Base-by-base conservation (phyloP, 1,140 invertebrate species). In the Scaptomyza graminum region DNA sequence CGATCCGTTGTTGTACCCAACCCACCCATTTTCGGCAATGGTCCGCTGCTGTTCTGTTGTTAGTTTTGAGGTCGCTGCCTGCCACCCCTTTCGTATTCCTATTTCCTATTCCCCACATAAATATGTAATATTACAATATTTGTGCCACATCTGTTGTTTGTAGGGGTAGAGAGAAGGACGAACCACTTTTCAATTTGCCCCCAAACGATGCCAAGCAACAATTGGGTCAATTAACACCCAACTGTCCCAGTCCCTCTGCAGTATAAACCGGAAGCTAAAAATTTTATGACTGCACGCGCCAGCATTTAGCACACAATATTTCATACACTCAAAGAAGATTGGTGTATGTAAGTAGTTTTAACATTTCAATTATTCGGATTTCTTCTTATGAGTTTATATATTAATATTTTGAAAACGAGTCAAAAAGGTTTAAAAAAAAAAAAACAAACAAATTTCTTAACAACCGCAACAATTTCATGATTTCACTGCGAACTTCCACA, bases 171-270 rank as follows among this genome's bases (percentile, higher is more conserved):
- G 4, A 34, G 31, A 34, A 34, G 31, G 31, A 9, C 31, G 31
- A 34, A 12, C 18, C 31, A 44, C 50, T 69, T 61, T 51, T 51
- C 28, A 25, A 61, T 67, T 31, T 28, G 25, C 15, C 9, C 56
- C 25, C 49, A 12, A 16, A 9, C 18, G 12, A 11, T 43, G 9
- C n/a, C 46, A 46, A 7, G 22, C 31, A 11, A 47, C 78, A 87
- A 87, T 82, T 88, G 76, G 82, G 82, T 85, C 82, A 88, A 85
- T 85, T 85, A 85, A 74, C 76, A 83, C 57, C 31, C 55, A 31
- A 74, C n/a, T n/a, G n/a, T n/a, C 54, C 41, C 60, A 34, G 7
- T 7, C 28, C 28, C 1, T 31, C 31, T 1, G 18, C 15, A 18
- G 31, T 50, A 16, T 31, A 50, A 56, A 34, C 55, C 55, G 47